Conservation (phyloP, 2,113 vertebrate genomes). For the human region DNA sequence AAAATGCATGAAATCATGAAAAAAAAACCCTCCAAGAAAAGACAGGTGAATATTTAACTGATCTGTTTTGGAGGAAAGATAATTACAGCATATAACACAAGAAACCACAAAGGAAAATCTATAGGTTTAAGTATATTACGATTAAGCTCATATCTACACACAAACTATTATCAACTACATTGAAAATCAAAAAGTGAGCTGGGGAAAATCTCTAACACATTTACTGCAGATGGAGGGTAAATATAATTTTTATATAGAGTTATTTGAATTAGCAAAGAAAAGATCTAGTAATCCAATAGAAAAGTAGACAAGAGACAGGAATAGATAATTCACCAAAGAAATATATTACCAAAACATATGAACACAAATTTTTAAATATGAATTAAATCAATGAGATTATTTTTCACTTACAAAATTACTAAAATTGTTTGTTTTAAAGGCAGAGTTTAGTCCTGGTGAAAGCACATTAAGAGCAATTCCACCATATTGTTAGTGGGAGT, state of each 20-base stretch:
- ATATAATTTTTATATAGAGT: background rate
- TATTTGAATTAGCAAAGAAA: constrained; percentile 15
- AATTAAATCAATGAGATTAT: background rate
- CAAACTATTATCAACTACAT: background rate
- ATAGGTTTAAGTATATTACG: background rate
- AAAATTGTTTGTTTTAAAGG: background rate
- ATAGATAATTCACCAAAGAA: background rate
- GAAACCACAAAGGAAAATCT: background rate
- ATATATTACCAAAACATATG: background rate
- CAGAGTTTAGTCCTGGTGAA: background rate
- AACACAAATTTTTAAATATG: background rate
- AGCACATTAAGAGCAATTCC: background rate
- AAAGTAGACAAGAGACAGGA: background rate
- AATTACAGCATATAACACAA: background rate
- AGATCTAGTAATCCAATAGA: background rate
- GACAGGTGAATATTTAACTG: background rate
- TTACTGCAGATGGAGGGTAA: background rate
- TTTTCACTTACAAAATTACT: background rate
- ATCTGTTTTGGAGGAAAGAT: background rate
- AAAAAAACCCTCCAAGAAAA: background rate
- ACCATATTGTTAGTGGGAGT: background rate
- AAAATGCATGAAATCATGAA: background rate
- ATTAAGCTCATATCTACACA: background rate
- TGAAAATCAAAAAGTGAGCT: background rate
- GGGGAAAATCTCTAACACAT: background rate